Evolutionary conservation across 2,797 vertebrate genomes (phyloP).

Genomic region (Garrulus glandarius): DNA sequence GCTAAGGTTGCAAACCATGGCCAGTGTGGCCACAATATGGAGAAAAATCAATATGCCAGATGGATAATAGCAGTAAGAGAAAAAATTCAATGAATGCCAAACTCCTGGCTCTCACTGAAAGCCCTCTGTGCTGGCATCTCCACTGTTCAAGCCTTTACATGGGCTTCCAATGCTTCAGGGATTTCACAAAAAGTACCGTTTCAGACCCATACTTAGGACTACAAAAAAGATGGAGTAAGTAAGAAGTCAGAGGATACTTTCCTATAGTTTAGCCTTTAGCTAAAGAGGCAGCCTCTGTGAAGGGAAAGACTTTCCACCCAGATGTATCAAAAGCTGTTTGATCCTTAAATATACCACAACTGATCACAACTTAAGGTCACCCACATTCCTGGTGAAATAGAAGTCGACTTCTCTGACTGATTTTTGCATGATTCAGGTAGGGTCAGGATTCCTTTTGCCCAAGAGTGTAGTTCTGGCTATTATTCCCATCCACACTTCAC

Average conservation of each 20-base stretch:
- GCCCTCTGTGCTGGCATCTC: not conserved
- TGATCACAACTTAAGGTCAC: not conserved
- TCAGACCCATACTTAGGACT: not conserved
- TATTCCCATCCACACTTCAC: not conserved
- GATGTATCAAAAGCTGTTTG: not conserved
- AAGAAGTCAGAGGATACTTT: not conserved
- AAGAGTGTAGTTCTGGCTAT: not conserved
- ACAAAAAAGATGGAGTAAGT: not conserved
- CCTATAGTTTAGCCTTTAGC: not conserved
- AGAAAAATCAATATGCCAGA: not conserved
- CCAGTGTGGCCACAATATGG: not conserved
- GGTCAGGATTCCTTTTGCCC: not conserved
- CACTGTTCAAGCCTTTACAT: accelerated
- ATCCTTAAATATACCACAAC: not conserved
- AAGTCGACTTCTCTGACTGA: not conserved
- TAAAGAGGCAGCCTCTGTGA: not conserved
- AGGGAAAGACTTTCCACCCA: not conserved
- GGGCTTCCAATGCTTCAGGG: not conserved
- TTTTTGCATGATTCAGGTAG: not conserved
- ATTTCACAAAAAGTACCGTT: not conserved
- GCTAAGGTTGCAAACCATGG: not conserved
- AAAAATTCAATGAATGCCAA: not conserved
- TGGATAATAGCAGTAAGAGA: not conserved
- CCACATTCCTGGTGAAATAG: not conserved
- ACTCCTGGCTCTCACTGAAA: not conserved